Evolutionary conservation across 2,113 vertebrate genomes (phyloP).

Genomic region (Cheilinus undulatus): DNA sequence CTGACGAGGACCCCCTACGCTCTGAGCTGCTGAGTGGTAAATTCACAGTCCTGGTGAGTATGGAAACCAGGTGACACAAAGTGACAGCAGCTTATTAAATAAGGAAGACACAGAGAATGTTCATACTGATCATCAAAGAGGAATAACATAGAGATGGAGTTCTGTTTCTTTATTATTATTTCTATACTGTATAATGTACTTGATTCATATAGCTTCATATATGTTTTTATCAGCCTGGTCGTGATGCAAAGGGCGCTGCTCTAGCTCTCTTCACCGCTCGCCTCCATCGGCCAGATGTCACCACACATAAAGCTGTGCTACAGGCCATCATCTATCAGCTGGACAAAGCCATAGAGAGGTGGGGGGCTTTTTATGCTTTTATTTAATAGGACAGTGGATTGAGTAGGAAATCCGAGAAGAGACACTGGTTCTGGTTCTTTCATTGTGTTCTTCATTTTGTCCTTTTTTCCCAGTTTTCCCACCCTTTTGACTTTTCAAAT

Average conservation of each 20-base stretch:
- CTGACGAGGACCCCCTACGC: conserved; percentile 85
- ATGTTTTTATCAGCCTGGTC: conserved; percentile 78
- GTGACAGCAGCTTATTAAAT: background rate
- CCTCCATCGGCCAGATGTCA: conserved; percentile 82
- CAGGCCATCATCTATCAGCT: conserved; percentile 88
- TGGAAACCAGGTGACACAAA: background rate
- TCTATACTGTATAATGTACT: too few species aligned
- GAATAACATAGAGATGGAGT: background rate
- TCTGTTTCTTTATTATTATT: too few species aligned
- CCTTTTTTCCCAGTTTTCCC: background rate
- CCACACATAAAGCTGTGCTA: conserved; percentile 85
- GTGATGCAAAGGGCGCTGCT: conserved; percentile 85
- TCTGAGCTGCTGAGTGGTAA: conserved; percentile 85
- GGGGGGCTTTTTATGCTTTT: too few species aligned
- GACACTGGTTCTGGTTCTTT: background rate
- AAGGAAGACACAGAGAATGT: too few species aligned
- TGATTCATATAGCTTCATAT: background rate
- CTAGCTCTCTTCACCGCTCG: conserved; percentile 86
- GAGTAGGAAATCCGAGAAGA: too few species aligned
- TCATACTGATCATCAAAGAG: background rate
- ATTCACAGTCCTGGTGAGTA: conserved; percentile 87
- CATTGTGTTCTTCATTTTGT: too few species aligned
- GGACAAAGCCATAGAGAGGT: conserved; percentile 88
- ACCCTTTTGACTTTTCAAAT: background rate
- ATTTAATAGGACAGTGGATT: too few species aligned